phyloP scores from a whole-genome alignment of 2,797 vertebrate genomes.

The Sebastes reedi region DNA sequence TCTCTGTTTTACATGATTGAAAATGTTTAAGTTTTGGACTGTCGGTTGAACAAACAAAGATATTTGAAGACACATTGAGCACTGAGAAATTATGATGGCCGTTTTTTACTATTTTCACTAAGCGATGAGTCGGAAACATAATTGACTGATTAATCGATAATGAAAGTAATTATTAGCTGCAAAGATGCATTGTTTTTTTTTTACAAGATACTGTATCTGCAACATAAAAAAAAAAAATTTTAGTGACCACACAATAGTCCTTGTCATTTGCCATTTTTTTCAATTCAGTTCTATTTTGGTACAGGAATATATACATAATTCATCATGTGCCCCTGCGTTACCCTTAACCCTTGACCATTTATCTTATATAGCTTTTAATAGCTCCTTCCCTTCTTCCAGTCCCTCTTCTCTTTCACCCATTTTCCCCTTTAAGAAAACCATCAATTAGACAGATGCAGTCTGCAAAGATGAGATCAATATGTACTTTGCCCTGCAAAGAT shows the following conservation, averaged over 20 bases:
- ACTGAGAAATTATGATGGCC: neutral
- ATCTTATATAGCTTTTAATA: neutral
- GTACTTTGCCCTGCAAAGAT: constrained; percentile 10
- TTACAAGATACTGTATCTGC: neutral
- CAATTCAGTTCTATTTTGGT: neutral
- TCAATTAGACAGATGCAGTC: constrained; percentile 32
- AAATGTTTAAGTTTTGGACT: neutral
- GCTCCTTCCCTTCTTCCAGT: neutral
- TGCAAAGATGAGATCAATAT: constrained; percentile 44
- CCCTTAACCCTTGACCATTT: neutral
- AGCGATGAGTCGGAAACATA: neutral
- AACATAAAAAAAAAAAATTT: neutral
- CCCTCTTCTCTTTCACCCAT: neutral
- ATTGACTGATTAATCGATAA: neutral
- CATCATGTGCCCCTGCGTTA: neutral
- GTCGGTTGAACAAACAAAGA: neutral
- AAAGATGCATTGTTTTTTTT: neutral
- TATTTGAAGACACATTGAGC: neutral
- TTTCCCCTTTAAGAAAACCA: constrained; percentile 29
- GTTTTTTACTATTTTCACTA: neutral
- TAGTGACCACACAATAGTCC: neutral
- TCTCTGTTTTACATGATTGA: neutral
- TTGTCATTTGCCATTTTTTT: neutral
- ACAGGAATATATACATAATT: neutral
- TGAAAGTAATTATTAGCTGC: neutral